phyloP scores from a whole-genome alignment of 2,888 invertebrate genomes.

The Spatulosminthurus flaviceps region DNA sequence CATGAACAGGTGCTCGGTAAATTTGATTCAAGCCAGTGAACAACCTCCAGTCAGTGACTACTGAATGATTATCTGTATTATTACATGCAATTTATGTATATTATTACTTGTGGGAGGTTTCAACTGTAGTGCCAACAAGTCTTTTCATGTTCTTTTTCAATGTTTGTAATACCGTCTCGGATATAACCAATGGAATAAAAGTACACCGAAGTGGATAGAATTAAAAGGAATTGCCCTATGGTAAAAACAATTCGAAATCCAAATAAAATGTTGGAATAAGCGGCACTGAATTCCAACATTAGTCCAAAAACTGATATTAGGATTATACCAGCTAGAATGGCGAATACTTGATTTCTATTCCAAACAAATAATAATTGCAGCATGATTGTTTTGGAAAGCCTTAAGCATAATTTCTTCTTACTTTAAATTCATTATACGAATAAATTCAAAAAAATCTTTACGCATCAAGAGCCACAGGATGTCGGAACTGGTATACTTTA shows the following conservation, averaged over 20 bases:
- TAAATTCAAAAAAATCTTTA: conserved; percentile 32
- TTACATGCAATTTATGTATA: neutral
- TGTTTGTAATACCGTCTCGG: conserved; percentile 52
- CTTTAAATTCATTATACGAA: neutral
- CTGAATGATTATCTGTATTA: conserved; percentile 25
- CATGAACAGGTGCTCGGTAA: conserved; percentile 44
- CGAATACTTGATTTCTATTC: conserved; percentile 54
- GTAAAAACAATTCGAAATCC: conserved; percentile 55
- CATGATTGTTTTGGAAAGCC: too few species aligned
- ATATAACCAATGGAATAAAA: conserved; percentile 60
- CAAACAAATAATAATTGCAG: too few species aligned
- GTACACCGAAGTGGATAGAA: conserved; percentile 50
- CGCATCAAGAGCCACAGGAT: conserved; percentile 40
- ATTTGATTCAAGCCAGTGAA: conserved; percentile 53
- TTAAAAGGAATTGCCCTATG: conserved; percentile 51
- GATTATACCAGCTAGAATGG: conserved; percentile 44
- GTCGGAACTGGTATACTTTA: conserved; percentile 69
- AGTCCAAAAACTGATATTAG: conserved; percentile 58
- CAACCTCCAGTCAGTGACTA: conserved; percentile 51
- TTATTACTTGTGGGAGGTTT: too few species aligned
- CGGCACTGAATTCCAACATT: conserved; percentile 55
- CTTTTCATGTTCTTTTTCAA: too few species aligned
- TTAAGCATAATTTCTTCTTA: too few species aligned
- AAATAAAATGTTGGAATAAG: conserved; percentile 43
- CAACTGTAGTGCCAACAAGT: too few species aligned